Evolutionary conservation across 2,113 vertebrate genomes (phyloP).

Genomic region (Xenopus borealis): DNA sequence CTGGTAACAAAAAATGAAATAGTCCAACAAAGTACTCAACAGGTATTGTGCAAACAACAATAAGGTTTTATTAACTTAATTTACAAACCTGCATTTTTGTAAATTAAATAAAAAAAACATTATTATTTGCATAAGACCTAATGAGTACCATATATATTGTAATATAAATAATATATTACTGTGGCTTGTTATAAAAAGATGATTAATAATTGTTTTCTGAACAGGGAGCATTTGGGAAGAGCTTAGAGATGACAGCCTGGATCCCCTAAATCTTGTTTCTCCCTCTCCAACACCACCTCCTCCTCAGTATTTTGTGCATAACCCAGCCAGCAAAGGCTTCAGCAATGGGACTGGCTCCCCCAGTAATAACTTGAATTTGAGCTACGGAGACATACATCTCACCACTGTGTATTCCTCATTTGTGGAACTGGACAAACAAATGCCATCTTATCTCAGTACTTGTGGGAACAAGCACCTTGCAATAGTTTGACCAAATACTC

Average conservation of each 20-base stretch:
- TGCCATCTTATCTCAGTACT: conserved; percentile 67
- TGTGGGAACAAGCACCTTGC: conserved; percentile 74
- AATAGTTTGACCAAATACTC: conserved; percentile 64
- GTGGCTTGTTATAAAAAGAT: not conserved
- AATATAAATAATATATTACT: not conserved
- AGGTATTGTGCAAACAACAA: too few species aligned
- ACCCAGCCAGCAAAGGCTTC: conserved; percentile 35
- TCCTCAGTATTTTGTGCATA: conserved; percentile 54
- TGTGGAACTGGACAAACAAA: conserved; percentile 72
- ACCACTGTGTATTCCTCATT: conserved; percentile 76
- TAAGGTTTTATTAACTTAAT: too few species aligned
- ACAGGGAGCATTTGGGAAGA: conserved; percentile 91
- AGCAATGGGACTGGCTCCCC: conserved; percentile 16
- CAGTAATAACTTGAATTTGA: conserved; percentile 16
- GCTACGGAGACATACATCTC: conserved; percentile 64
- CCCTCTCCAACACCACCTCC: conserved; percentile 53
- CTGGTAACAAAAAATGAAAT: too few species aligned
- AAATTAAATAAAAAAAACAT: too few species aligned
- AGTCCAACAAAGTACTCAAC: too few species aligned
- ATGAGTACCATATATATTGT: too few species aligned
- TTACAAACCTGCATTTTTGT: too few species aligned
- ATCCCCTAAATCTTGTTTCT: conserved; percentile 68
- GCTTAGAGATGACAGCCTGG: conserved; percentile 85
- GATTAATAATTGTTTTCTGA: not conserved
- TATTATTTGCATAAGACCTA: too few species aligned